phyloP scores from a whole-genome alignment of 2,797 vertebrate species.

The Buceros bicornis region DNA sequence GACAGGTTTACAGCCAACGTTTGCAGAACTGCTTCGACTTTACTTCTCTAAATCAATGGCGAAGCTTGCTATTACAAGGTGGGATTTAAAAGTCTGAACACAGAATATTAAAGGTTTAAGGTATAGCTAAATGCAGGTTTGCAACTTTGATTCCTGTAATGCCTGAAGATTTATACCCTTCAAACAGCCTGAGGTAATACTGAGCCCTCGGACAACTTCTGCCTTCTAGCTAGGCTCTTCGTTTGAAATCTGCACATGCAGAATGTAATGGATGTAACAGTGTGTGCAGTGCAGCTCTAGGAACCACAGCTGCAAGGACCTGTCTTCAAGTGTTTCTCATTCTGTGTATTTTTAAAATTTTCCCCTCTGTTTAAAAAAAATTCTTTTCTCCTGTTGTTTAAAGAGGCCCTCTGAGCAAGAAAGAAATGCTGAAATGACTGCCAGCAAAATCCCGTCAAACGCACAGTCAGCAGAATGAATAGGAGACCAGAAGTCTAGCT shows the following conservation, averaged over 20 bases:
- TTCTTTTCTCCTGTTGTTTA: not conserved
- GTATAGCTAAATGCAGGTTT: not conserved
- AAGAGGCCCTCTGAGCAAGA: not conserved
- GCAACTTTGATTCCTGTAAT: not conserved
- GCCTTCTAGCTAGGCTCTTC: not conserved
- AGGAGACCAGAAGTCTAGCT: not conserved
- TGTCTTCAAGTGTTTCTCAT: not conserved
- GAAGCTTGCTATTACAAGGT: not conserved
- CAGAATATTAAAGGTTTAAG: not conserved
- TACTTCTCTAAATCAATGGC: not conserved
- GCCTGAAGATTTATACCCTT: not conserved
- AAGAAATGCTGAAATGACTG: not conserved
- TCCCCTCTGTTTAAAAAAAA: not conserved
- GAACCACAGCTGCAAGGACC: not conserved
- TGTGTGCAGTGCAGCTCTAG: not conserved
- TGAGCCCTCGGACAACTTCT: not conserved
- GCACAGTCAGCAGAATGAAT: not conserved
- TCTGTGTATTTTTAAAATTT: not conserved
- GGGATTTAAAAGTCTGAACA: not conserved
- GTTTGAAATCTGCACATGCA: not conserved
- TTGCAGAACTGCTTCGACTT: conserved; percentile 21
- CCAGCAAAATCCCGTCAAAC: not conserved
- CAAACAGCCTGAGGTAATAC: not conserved
- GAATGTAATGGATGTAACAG: not conserved
- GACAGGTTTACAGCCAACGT: not conserved